Evolutionary conservation across 2,888 invertebrate genomes (phyloP), one percentile per base, ranked within the genome.

Genomic region (Pollenia amentaria): DNA sequence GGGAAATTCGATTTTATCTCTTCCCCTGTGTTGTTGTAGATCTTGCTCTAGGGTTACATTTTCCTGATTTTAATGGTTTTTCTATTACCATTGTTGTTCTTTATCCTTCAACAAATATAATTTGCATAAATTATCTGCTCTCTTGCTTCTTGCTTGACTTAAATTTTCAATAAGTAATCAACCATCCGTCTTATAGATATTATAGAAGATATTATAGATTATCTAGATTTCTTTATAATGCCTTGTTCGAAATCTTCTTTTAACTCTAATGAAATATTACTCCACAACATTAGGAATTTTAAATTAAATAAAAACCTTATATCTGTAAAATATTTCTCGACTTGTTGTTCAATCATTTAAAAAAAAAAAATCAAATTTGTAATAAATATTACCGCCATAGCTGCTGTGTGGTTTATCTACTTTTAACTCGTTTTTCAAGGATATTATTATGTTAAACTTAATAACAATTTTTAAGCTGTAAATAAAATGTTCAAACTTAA

Each of bases 121-220:
- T 82, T 82, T 82, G 67, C 81, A 75, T 82, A 75, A 69, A 82
- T 75, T 69, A 75, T 69, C 8, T 67, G 1, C 16, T 67, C 7
- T 67, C 18, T 16, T 38, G 12, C 38, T 46, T 48, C 21, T 55
- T 21, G 18, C 29, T 29, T n/a, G 57, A 51, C 44, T 29, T 1
- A 12, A 16, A 0, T 21, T 70, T 62, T 60, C 67, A 60, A 69
- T 53, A 44, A 48, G 48, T 42, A 60, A 60, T 69, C 48, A 60
- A 38, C 53, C 69, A 69, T 38, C 48, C 42, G 44, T 77, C 55
- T 67, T 7, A 29, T 55, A 12, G 29, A 0, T n/a, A n/a, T n/a
- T n/a, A n/a, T n/a, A n/a, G n/a, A 38, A 38, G 38, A 46, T 38
- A 77, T 48, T 78, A 40, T 18, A 29, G 29, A 29, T 6, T 29